A percentile compares a stretch with the other conserved stretches of the same genome.
These are phyloP conservation scores for Nasonovia ribisnigri DNA, from an alignment of 2,888 invertebrate genomes.

Conservation along the genomic window DNA sequence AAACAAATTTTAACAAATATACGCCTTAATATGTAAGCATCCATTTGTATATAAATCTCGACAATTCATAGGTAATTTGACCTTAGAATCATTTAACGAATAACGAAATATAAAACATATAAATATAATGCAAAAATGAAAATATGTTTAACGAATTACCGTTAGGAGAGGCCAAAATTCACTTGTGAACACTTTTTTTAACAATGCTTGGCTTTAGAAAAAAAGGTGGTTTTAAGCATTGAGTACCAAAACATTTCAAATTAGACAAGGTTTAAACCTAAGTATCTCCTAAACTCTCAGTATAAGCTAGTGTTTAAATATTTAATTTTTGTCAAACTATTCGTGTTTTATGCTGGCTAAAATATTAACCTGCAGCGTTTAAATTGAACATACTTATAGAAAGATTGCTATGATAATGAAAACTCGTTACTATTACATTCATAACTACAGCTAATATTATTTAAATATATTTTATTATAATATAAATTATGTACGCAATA, in stretches of 20 bases:
- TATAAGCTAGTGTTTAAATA: slow-evolving; percentile 27
- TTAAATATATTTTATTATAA: not conserved
- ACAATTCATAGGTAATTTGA: not conserved
- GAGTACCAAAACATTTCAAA: not conserved
- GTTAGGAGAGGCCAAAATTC: not conserved
- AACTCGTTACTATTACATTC: not conserved
- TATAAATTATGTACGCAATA: not conserved
- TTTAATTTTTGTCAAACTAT: slow-evolving; percentile 40
- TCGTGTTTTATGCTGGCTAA: not conserved
- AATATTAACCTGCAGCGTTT: slow-evolving; percentile 31
- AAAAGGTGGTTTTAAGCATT: not conserved
- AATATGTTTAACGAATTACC: too few relatives aligned
- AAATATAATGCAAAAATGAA: too few relatives aligned
- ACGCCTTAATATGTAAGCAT: not conserved
- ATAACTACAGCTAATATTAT: not conserved
- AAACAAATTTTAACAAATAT: not conserved
- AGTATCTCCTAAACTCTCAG: too few relatives aligned
- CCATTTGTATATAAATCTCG: not conserved
- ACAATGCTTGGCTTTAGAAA: not conserved
- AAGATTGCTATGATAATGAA: not conserved
- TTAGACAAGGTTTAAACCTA: not conserved
- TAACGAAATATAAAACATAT: not conserved
- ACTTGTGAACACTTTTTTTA: not conserved
- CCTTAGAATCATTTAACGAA: not conserved
- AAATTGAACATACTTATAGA: not conserved